Evolutionary conservation across 2,113 vertebrate genomes (phyloP), one percentile per base, ranked within the genome.

Genomic region (human (Homo sapiens)): DNA sequence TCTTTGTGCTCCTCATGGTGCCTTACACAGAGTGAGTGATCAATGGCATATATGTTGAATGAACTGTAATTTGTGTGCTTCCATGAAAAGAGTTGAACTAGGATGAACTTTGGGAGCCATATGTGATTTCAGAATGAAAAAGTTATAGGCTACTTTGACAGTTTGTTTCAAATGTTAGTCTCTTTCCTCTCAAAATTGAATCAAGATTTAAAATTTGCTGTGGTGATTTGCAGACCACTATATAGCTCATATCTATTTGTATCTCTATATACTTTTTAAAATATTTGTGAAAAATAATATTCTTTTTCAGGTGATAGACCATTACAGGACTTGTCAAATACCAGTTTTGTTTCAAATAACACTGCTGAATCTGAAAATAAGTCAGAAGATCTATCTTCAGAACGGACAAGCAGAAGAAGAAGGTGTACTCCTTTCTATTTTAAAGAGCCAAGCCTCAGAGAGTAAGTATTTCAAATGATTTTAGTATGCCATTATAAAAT

Each of bases 281-380:
- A 40, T 97, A 76, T 73, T 93, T 96, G 12, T 97, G 43, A 72
- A 96, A 97, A 97, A 79, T 79, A 59, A 92, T 94, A 93, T 59
- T 96, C 73, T 98, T 98, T 98, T 92, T 85, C 96, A 99, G 98
- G 92, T 52, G 95, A 66, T 92, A 98, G 97, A 93, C 92, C 90
- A 72, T 97, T 98, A 35, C 98, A 98, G 93, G 98, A 99, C 82
- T 84, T 99, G 96, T 98, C 98, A 97, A 99, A 98, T 95, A 94
- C 70, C 52, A 79, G 38, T 68, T 38, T 79, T 59, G 8, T 20
- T 18, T 95, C 94, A 73, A 95, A 52, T 12, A 11, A 88, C 76
- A 85, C 93, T 78, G 57, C 85, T 52, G 96, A 98, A 94, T 66
- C 92, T 52, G 70, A 94, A 82, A 91, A 79, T 66, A 89, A 68